Conservation (phyloP, 2,888 invertebrate genomes). For the Stenotaenia linearis region DNA sequence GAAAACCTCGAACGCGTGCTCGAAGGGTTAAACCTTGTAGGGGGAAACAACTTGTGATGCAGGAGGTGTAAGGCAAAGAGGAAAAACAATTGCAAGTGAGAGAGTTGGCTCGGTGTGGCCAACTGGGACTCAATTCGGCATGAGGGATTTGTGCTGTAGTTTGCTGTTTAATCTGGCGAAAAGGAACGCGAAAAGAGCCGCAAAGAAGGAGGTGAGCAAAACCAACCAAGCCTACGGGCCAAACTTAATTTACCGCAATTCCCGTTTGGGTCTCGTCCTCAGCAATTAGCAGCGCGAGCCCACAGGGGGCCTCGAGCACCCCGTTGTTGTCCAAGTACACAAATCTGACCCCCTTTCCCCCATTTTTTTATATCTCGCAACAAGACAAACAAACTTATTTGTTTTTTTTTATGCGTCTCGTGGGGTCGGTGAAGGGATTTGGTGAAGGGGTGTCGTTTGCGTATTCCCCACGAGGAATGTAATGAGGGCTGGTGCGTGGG, state of each 20-base stretch:
- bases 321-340: neutral
- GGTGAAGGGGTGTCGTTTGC: neutral
- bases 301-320: neutral
- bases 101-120: constrained; percentile 21
- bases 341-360: constrained; percentile 17
- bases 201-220: constrained; percentile 12
- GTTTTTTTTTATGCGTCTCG: constrained; percentile 22
- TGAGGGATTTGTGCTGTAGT: constrained; percentile 26
- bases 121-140: constrained; percentile 26
- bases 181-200: neutral
- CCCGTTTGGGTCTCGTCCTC: constrained; percentile 24
- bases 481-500: constrained; percentile 21
- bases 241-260: constrained; percentile 31
- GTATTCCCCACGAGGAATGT: constrained; percentile 17
- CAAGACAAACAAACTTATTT: neutral
- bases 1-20: too few species aligned
- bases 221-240: constrained; percentile 21
- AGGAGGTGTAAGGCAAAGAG: constrained; percentile 3
- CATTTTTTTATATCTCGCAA: neutral
- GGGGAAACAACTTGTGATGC: constrained; percentile 2
- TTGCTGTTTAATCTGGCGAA: constrained; percentile 24
- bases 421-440: constrained; percentile 13
- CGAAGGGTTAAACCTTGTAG: neutral
- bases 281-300: constrained; percentile 27
- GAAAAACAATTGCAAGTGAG: constrained; percentile 19